A percentile compares a stretch with the other conserved stretches of the same genome.
Conservation (phyloP, 30 jellyfish, hydroid and myxozoan species). For the Aurelia aurita region DNA sequence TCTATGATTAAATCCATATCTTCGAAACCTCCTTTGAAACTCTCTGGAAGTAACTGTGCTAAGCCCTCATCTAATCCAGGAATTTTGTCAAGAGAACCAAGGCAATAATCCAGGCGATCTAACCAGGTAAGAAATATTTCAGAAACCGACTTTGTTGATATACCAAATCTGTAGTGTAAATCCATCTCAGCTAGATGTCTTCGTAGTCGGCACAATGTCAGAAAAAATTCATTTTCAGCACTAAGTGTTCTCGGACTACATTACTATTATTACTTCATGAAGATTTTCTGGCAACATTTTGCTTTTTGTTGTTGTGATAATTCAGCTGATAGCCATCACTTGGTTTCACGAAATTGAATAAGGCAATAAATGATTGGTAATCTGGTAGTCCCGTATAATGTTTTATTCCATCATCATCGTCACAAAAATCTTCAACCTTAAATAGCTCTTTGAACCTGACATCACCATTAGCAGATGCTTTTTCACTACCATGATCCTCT, state of each 20-base stretch:
- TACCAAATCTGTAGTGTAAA: neutral
- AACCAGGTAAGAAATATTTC: constrained; percentile 28
- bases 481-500: no score
- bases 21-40: constrained; percentile 17
- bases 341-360: no score
- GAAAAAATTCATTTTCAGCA: neutral
- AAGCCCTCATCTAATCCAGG: neutral
- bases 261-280: neutral
- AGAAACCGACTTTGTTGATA: neutral
- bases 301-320: neutral
- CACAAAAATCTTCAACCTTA: no score
- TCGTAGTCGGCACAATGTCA: constrained; percentile 3
- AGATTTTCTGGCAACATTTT: neutral
- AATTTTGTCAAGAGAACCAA: neutral
- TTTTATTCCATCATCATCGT: no score
- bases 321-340: neutral
- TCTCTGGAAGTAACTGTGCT: neutral
- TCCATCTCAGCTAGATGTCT: neutral
- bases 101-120: constrained; percentile 16
- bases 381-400: no score
- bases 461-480: no score
- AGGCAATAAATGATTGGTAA: no score
- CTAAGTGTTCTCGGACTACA: constrained; percentile 9
- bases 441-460: no score
- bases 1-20: neutral